A percentile compares a stretch with the other conserved stretches of the same genome.
Conservation (phyloP, 2,888 invertebrate species). For the Hyposoter dolosus region DNA sequence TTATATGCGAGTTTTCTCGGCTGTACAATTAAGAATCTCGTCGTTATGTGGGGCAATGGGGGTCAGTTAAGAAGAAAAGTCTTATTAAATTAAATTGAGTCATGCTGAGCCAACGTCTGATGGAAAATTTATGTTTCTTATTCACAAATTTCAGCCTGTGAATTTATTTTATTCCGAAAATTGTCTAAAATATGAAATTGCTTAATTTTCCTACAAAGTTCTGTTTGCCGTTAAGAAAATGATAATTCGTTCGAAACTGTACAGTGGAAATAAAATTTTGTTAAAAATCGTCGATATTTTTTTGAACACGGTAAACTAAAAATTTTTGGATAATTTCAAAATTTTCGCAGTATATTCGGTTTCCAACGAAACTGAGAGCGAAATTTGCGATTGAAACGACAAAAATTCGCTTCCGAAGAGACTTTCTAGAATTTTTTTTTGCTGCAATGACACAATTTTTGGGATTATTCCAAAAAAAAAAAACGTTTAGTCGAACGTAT, state of each 20-base stretch:
- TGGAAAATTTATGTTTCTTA: neutral
- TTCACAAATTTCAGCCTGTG: neutral
- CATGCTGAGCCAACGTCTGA: neutral
- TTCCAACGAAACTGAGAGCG: too few species aligned
- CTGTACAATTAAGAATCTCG: neutral
- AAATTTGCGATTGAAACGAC: too few species aligned
- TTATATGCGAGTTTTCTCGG: constrained; percentile 9
- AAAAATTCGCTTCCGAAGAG: too few species aligned
- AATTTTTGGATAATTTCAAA: too few species aligned
- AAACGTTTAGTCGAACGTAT: too few species aligned
- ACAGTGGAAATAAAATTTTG: too few species aligned
- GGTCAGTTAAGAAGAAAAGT: neutral
- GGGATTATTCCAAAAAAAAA: too few species aligned
- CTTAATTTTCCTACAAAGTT: neutral
- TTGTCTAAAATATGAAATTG: neutral
- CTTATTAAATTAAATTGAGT: neutral
- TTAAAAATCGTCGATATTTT: too few species aligned
- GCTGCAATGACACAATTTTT: too few species aligned
- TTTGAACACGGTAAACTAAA: too few species aligned
- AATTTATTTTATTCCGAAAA: neutral
- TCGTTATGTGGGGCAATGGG: neutral
- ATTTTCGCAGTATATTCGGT: too few species aligned
- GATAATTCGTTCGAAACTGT: neutral
- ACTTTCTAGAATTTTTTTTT: too few species aligned
- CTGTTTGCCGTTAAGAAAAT: neutral